A percentile compares a stretch with the other conserved stretches of the same genome.
phyloP scores from a whole-genome alignment of 2,797 vertebrate species.

The Scomberomorus guttatus region DNA sequence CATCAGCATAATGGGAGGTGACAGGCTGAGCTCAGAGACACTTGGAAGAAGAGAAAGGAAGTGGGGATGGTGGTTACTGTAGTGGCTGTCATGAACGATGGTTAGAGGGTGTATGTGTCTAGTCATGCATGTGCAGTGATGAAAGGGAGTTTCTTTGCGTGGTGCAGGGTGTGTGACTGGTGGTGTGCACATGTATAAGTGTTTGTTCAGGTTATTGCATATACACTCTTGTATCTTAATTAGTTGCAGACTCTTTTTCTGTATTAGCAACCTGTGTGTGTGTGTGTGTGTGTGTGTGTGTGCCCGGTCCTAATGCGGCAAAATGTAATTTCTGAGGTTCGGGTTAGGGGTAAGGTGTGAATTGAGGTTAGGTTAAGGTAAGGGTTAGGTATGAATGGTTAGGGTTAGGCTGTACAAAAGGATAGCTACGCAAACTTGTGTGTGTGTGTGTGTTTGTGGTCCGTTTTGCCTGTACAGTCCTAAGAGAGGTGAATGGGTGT shows the following conservation, averaged over 20 bases:
- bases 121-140: slow-evolving; percentile 40
- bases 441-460: background rate
- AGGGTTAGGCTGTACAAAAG: too few relatives aligned
- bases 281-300: background rate
- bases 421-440: too few relatives aligned
- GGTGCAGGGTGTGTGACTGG: background rate
- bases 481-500: slow-evolving; percentile 40
- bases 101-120: slow-evolving; percentile 27
- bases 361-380: too few relatives aligned
- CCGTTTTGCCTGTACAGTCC: slow-evolving; percentile 4
- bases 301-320: too few relatives aligned
- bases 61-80: slow-evolving; percentile 2
- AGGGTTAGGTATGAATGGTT: too few relatives aligned
- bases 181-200: background rate
- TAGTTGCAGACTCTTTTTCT: background rate
- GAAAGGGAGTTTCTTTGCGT: slow-evolving; percentile 10
- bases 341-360: too few relatives aligned
- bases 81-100: slow-evolving; percentile 12
- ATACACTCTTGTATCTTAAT: background rate
- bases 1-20: slow-evolving; percentile 49
- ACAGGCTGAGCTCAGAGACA: slow-evolving; percentile 46
- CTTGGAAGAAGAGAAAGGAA: slow-evolving; percentile 23
- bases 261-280: background rate
- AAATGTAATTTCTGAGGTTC: too few relatives aligned
- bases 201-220: background rate